These are phyloP conservation scores for Andrena cerasifolii DNA, from an alignment of 1,140 invertebrate species.

Conservation along the genomic window DNA sequence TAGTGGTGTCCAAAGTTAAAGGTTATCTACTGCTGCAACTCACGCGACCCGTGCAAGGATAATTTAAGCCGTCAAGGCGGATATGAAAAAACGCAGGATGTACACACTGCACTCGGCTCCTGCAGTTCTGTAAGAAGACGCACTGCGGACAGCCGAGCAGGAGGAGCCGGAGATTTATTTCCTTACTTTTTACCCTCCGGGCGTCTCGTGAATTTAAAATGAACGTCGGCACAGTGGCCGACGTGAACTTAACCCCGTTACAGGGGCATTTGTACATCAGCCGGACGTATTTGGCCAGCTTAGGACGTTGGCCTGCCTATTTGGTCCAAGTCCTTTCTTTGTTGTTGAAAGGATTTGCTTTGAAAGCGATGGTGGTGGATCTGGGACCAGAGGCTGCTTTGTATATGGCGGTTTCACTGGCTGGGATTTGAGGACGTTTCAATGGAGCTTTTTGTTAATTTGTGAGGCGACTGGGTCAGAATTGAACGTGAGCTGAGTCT, in stretches of 20 bases:
- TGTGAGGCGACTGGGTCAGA: too few species aligned
- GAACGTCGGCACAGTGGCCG: neutral
- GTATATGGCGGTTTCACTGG: too few species aligned
- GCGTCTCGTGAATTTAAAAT: slow-evolving; percentile 16
- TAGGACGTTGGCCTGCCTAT: neutral
- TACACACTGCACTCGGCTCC: neutral
- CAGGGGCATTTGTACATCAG: neutral
- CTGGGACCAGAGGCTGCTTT: neutral
- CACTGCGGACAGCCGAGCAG: neutral
- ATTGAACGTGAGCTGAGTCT: too few species aligned
- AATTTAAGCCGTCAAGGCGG: neutral
- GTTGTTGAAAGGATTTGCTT: neutral
- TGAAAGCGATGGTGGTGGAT: neutral
- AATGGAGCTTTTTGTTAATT: too few species aligned
- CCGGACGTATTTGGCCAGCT: neutral
- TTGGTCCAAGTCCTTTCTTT: too few species aligned
- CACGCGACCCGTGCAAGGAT: neutral
- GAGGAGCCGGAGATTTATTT: neutral
- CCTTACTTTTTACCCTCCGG: too few species aligned
- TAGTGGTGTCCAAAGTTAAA: too few species aligned
- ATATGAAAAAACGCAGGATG: neutral
- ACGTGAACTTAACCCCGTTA: neutral
- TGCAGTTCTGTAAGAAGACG: neutral
- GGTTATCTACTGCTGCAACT: neutral
- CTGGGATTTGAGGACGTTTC: too few species aligned